A percentile compares a stretch with the other conserved stretches of the same genome.
phyloP scores from a whole-genome alignment of 2,797 vertebrate genomes.

The Lepus oiostolus region DNA sequence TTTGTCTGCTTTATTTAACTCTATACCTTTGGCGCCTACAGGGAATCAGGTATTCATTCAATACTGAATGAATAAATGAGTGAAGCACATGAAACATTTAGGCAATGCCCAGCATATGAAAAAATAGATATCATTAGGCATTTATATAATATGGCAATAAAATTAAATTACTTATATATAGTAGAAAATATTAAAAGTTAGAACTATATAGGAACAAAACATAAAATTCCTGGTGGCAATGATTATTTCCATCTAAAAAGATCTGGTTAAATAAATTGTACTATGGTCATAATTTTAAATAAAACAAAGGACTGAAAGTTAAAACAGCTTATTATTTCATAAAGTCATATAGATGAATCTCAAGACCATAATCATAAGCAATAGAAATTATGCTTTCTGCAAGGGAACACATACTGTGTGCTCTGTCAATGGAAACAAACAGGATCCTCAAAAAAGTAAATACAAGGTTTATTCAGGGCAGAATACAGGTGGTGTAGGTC shows the following conservation, averaged over 20 bases:
- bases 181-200: conserved; percentile 13
- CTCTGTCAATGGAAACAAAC: neutral
- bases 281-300: neutral
- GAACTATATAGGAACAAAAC: neutral
- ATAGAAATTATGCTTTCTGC: neutral
- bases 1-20: neutral
- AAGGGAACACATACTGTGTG: neutral
- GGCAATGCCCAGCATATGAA: neutral
- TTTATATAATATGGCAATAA: neutral
- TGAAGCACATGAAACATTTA: neutral
- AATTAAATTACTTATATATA: conserved; percentile 1
- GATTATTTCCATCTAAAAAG: neutral
- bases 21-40: neutral
- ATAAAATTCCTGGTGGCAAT: conserved; percentile 13
- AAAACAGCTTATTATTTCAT: neutral
- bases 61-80: conserved; percentile 10
- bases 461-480: too few species aligned
- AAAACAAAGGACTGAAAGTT: neutral
- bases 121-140: neutral
- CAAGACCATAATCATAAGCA: neutral
- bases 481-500: too few species aligned
- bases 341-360: neutral
- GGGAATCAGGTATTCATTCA: neutral
- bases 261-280: neutral
- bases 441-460: neutral